Evolutionary conservation across 2,888 invertebrate species (phyloP).

Genomic region (Oscheius myriophilus): DNA sequence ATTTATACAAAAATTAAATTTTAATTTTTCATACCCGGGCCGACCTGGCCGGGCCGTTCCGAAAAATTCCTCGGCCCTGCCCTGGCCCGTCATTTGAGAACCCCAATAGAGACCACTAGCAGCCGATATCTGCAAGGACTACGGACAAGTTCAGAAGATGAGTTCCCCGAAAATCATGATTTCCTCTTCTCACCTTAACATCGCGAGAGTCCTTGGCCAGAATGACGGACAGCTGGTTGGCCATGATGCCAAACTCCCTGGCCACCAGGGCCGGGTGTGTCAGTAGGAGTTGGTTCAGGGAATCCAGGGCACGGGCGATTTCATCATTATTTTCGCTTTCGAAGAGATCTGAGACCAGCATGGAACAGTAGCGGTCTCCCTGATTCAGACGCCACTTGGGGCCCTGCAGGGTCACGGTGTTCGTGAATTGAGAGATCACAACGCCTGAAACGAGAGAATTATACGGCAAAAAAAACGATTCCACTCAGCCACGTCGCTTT

Average conservation of each 20-base stretch:
- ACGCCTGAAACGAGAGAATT: conserved; percentile 6
- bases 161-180: too few species aligned
- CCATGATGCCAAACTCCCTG: conserved; percentile 23
- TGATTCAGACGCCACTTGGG: conserved; percentile 21
- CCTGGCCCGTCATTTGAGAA: too few species aligned
- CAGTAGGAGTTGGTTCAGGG: conserved; percentile 15
- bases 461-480: neutral
- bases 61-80: too few species aligned
- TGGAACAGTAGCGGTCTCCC: conserved; percentile 10
- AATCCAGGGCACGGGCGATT: conserved; percentile 6
- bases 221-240: conserved; percentile 8
- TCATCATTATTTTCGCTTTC: conserved; percentile 25
- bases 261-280: conserved; percentile 17
- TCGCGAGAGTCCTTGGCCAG: conserved; percentile 18
- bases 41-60: too few species aligned
- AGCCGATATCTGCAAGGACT: too few species aligned
- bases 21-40: too few species aligned
- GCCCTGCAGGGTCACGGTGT: neutral
- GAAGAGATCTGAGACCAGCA: conserved; percentile 14
- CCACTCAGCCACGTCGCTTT: too few species aligned
- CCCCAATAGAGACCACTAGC: too few species aligned
- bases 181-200: conserved; percentile 6
- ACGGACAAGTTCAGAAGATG: too few species aligned
- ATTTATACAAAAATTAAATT: too few species aligned
- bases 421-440: conserved; percentile 4